Evolutionary conservation across 2,888 invertebrate genomes (phyloP).

Genomic region (Leptinotarsa peninsularis): DNA sequence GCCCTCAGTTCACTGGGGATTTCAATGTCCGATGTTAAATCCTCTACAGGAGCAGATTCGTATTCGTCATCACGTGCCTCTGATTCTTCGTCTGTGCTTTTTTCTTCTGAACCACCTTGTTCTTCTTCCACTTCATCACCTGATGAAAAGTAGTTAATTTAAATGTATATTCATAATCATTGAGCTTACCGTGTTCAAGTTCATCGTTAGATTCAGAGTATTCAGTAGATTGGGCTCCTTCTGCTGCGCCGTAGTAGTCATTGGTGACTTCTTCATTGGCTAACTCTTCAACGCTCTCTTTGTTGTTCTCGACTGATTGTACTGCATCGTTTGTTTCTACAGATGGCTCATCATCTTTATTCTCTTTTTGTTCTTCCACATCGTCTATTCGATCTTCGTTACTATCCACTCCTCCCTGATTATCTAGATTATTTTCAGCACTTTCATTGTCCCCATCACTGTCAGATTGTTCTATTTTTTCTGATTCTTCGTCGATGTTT

Average conservation of each 20-base stretch:
- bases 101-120: conserved; percentile 3
- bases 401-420: not conserved
- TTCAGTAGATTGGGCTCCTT: conserved; percentile 23
- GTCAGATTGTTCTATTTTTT: conserved; percentile 31
- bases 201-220: conserved; percentile 10
- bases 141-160: not conserved
- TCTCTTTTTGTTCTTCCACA: conserved; percentile 33
- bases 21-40: conserved; percentile 74
- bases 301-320: not conserved
- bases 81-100: conserved; percentile 14
- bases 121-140: not conserved
- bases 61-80: conserved; percentile 35
- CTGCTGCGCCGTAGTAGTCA: not conserved
- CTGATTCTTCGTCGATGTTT: conserved; percentile 30
- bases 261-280: not conserved
- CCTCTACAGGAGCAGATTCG: conserved; percentile 67
- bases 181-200: not conserved
- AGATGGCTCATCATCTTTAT: conserved; percentile 29
- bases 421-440: conserved; percentile 31
- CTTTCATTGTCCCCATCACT: conserved; percentile 40
- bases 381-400: conserved; percentile 26
- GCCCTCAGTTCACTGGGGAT: conserved; percentile 83
- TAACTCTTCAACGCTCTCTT: conserved; percentile 21
- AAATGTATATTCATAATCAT: not conserved
- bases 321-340: conserved; percentile 35